phyloP scores from a whole-genome alignment of 2,797 vertebrate species.

The Pipistrellus nathusii region DNA sequence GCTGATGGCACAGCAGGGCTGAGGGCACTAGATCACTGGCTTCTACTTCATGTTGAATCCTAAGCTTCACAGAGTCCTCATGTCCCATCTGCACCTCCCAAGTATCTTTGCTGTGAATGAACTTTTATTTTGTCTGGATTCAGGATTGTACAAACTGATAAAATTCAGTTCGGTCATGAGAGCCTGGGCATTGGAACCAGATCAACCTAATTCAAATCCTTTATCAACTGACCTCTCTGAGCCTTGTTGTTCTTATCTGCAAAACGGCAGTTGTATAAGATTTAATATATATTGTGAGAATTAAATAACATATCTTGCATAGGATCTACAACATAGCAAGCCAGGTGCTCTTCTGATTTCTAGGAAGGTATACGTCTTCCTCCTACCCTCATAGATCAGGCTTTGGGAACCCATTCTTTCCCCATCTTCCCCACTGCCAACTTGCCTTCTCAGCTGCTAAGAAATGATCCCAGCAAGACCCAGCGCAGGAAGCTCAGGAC shows the following conservation, averaged over 20 bases:
- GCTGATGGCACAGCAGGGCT: background rate
- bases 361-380: background rate
- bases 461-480: background rate
- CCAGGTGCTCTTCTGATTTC: background rate
- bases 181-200: background rate
- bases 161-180: constrained; percentile 37
- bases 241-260: constrained; percentile 48
- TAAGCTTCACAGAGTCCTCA: background rate
- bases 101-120: constrained; percentile 21
- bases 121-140: background rate
- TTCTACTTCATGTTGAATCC: constrained; percentile 9
- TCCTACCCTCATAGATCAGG: background rate
- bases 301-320: background rate
- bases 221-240: background rate
- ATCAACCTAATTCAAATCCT: constrained; percentile 37
- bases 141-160: background rate
- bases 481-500: background rate
- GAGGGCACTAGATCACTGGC: background rate
- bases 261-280: constrained; percentile 49
- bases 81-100: background rate
- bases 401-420: background rate
- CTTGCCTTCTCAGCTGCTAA: constrained; percentile 8
- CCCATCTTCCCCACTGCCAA: constrained; percentile 22
- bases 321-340: constrained; percentile 2
- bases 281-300: constrained; percentile 46